Base-by-base conservation (phyloP, 1,140 invertebrate species). In the Diachasmimorpha longicaudata region DNA sequence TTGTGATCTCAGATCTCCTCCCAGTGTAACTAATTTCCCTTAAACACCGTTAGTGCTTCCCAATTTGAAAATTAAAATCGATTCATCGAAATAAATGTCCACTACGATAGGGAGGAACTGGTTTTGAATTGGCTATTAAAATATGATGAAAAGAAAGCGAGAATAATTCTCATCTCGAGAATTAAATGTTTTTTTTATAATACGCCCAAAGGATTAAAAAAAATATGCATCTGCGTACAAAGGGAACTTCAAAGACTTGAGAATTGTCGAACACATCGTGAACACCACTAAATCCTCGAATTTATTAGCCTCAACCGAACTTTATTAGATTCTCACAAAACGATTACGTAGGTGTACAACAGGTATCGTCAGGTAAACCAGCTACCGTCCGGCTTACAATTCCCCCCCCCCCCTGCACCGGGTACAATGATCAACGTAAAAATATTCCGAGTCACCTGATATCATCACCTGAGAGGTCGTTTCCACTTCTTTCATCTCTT, bases 401-500 rank as follows among this genome's bases (percentile, higher is more conserved):
- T 19, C 23, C 58, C 21, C 23, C 14, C n/a, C n/a, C n/a, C n/a
- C n/a, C n/a, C n/a, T n/a, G n/a, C n/a, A n/a, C n/a, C n/a, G n/a
- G 11, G 10, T 25, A 55, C 58, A 63, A 63, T 31, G 58, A 63
- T 63, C 58, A 31, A 63, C 58, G 13, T 63, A 63, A 63, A 63
- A 63, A 63, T 63, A 63, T 63, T 31, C 19, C 58, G 58, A 63
- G 58, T 63, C 58, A 63, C 23, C 58, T 63, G 58, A 63, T 63
- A 63, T 63, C 58, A 63, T 63, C 58, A 14, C 21, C 21, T 42
- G 21, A 63, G 23, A 63, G 48, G 21, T 63, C 58, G 14, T 70
- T 76, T 75, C 68, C 71, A 70, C 69, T 36, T 70, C 58, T 63
- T 63, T 63, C 58, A 63, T 63, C 23, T 63, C 58, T 25, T 31